Percentiles rank a stretch among this genome's conserved stretches.
These are phyloP conservation scores for Paracentrotus lividus DNA, from an alignment of 53 echinoderm and acorn worm genomes.

Conservation along the genomic window DNA sequence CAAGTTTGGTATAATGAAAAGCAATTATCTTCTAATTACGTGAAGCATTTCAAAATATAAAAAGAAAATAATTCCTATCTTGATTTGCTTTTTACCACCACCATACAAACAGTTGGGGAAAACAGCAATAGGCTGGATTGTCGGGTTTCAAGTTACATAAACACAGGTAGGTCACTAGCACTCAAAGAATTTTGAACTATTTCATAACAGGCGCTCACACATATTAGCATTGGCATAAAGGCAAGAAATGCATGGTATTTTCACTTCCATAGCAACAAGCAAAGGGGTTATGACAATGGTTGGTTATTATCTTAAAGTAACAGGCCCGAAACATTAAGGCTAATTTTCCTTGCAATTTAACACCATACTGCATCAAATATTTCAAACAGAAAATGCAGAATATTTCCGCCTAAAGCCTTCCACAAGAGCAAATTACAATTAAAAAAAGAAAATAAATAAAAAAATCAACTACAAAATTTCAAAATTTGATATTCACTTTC, in stretches of 20 bases:
- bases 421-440: background rate
- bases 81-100: background rate
- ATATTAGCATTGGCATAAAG: background rate
- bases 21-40: background rate
- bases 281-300: background rate
- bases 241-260: constrained; percentile 42
- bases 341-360: background rate
- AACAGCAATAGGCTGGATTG: background rate
- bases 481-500: no score
- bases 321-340: background rate
- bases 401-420: background rate
- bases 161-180: background rate
- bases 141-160: background rate
- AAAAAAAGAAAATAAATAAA: no score
- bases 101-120: background rate
- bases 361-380: background rate
- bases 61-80: background rate
- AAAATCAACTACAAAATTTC: background rate
- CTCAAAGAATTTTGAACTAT: background rate
- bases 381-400: background rate
- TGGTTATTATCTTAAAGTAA: background rate
- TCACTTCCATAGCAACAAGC: background rate
- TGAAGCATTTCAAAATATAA: background rate
- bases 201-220: background rate
- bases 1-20: background rate